Evolutionary conservation across 2,888 invertebrate species (phyloP).

Genomic region (Mesochorus sp.): DNA sequence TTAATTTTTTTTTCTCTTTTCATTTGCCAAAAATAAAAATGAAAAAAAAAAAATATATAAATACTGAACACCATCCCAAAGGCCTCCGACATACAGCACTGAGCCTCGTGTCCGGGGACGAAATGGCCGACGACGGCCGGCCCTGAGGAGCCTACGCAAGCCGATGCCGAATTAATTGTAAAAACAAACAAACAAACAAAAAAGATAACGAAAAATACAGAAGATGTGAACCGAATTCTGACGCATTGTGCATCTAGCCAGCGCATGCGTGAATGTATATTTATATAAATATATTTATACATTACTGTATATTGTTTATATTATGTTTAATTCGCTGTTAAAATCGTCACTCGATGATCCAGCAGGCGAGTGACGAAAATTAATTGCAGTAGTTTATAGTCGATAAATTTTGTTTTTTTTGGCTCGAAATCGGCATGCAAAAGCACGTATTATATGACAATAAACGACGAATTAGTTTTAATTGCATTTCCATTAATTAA

Average conservation of each 20-base stretch:
- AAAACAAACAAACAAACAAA: conserved; percentile 42
- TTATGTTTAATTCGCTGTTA: conserved; percentile 38
- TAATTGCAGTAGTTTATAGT: conserved; percentile 50
- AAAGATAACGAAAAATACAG: conserved; percentile 52
- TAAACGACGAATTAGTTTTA: not conserved
- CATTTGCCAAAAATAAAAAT: conserved; percentile 67
- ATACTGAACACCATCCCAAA: conserved; percentile 69
- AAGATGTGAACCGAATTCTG: conserved; percentile 80
- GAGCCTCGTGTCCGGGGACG: conserved; percentile 83
- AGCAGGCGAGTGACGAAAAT: conserved; percentile 28
- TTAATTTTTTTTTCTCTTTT: conserved; percentile 69
- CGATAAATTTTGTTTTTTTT: conserved; percentile 34
- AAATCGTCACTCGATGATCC: conserved; percentile 16
- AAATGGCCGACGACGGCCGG: conserved; percentile 79
- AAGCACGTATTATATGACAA: conserved; percentile 49
- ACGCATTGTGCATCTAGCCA: conserved; percentile 83
- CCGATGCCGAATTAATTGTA: conserved; percentile 66
- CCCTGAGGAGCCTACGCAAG: conserved; percentile 79
- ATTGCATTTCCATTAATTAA: not conserved
- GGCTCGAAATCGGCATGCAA: conserved; percentile 61
- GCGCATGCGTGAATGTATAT: conserved; percentile 78
- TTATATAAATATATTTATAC: conserved; percentile 15
- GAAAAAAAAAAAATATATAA: conserved; percentile 49
- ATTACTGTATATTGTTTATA: conserved; percentile 35
- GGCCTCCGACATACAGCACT: conserved; percentile 82